These are phyloP conservation scores for Heliothis peltigera DNA, from an alignment of 2,888 invertebrate genomes.

Conservation along the genomic window DNA sequence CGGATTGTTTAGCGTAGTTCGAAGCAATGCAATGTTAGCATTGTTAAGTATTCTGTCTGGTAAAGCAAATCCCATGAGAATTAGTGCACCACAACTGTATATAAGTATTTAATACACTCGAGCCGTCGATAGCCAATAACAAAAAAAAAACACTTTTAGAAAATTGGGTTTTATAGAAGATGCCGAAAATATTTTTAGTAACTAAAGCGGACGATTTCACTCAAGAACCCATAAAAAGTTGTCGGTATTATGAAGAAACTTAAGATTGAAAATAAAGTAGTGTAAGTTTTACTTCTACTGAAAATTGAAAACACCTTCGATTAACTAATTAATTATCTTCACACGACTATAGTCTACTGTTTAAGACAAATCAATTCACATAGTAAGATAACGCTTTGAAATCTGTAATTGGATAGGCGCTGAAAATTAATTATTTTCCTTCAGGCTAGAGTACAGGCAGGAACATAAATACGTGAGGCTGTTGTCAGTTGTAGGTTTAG, in stretches of 20 bases:
- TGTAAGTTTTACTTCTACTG: not conserved
- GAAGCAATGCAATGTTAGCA: slow-evolving; percentile 20
- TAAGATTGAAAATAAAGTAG: too few species aligned
- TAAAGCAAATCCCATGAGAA: slow-evolving; percentile 37
- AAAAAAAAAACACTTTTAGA: too few species aligned
- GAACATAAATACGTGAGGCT: not conserved
- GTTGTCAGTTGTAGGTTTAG: slow-evolving; percentile 1
- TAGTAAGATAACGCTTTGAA: slow-evolving; percentile 45
- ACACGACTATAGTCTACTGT: slow-evolving; percentile 25
- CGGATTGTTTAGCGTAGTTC: not conserved
- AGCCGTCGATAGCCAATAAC: too few species aligned
- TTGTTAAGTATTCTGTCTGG: slow-evolving; percentile 42
- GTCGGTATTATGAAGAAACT: too few species aligned
- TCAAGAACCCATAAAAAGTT: too few species aligned
- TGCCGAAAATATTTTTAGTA: too few species aligned
- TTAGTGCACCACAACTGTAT: slow-evolving; percentile 26
- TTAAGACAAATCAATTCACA: slow-evolving; percentile 54
- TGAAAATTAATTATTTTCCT: slow-evolving; percentile 51
- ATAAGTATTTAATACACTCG: not conserved
- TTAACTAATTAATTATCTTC: slow-evolving; percentile 47
- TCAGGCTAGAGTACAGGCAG: slow-evolving; percentile 15
- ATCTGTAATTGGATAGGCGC: slow-evolving; percentile 32
- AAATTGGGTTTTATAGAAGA: too few species aligned
- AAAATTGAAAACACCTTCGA: not conserved
- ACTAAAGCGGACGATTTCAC: too few species aligned